Evolutionary conservation across 2,797 vertebrate species (phyloP).

Genomic region (Tokudaia muenninki): DNA sequence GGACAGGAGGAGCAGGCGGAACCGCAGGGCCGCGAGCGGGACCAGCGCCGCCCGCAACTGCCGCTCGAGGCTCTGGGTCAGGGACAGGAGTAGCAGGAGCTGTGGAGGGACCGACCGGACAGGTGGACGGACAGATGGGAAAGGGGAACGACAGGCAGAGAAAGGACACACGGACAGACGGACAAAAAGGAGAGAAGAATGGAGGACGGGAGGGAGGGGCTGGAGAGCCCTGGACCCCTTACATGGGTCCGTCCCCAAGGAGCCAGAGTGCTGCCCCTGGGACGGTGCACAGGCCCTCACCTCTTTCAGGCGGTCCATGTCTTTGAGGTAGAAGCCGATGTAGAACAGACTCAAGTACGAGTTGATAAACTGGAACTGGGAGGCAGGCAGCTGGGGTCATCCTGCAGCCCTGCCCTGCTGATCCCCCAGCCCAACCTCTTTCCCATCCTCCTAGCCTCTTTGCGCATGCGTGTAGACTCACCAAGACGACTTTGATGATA

Average conservation of each 20-base stretch:
- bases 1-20: conserved; percentile 91
- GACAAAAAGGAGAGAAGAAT: conserved; percentile 78
- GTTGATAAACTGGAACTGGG: conserved; percentile 99
- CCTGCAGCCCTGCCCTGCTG: no score
- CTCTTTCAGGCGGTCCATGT: conserved; percentile 99
- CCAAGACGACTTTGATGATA: conserved; percentile 99
- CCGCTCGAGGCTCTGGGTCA: conserved; percentile 93
- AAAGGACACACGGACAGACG: conserved; percentile 59
- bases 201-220: conserved; percentile 68
- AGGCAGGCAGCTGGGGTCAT: neutral
- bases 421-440: neutral
- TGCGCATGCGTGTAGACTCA: conserved; percentile 87
- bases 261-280: neutral
- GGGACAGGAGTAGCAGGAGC: conserved; percentile 94
- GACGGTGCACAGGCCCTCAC: conserved; percentile 86
- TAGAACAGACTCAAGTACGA: conserved; percentile 99
- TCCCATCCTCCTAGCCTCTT: neutral
- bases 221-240: conserved; percentile 69
- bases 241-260: neutral
- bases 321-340: conserved; percentile 99
- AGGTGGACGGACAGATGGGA: conserved; percentile 79
- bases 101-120: conserved; percentile 87
- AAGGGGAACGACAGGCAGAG: conserved; percentile 74
- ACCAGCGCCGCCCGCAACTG: conserved; percentile 92
- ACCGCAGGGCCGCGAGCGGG: conserved; percentile 90